Evolutionary conservation across 2,113 vertebrate species (phyloP).

Genomic region (Natator depressus): DNA sequence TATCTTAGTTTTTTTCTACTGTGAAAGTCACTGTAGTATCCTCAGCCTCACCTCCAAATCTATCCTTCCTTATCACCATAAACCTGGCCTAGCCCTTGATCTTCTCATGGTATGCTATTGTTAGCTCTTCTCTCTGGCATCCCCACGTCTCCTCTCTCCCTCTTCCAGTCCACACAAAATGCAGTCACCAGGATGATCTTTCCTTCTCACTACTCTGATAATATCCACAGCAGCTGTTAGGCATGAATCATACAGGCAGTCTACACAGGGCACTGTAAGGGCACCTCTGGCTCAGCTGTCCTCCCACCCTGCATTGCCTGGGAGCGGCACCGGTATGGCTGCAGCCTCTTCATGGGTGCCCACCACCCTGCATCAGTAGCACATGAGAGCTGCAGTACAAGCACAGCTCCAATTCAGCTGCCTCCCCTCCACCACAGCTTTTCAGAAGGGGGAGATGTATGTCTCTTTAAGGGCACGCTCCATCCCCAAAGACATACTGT

Average conservation of each 20-base stretch:
- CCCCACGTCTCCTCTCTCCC: not conserved
- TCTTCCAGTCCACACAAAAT: not conserved
- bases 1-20: not conserved
- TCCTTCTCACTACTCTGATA: not conserved
- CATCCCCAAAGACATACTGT: not conserved
- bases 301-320: no score
- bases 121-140: not conserved
- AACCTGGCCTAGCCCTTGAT: rapidly evolving
- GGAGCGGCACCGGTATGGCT: not conserved
- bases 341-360: not conserved
- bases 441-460: not conserved
- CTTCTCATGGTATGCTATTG: not conserved
- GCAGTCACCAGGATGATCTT: not conserved
- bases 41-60: not conserved
- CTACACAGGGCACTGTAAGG: not conserved
- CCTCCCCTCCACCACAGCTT: not conserved
- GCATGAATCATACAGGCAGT: not conserved
- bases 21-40: rapidly evolving
- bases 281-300: not conserved
- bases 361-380: not conserved
- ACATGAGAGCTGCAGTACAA: not conserved
- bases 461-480: not conserved
- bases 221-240: not conserved
- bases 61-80: not conserved
- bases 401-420: not conserved